Evolutionary conservation across 2,888 invertebrate genomes (phyloP), one percentile per base, ranked within the genome.

Genomic region (Amphipyra berbera): DNA sequence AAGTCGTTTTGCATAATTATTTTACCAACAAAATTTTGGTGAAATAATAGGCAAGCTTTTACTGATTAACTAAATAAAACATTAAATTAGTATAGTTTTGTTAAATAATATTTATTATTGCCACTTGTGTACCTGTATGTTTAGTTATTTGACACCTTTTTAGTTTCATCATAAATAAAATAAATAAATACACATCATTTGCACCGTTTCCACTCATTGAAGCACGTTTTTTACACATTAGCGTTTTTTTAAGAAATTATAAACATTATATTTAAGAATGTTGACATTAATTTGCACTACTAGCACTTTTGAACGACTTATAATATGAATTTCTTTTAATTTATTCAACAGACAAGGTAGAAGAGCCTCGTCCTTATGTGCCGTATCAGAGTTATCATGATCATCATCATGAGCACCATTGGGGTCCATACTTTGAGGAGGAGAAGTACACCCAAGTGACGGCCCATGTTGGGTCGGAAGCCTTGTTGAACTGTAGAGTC

Each of bases 341-440:
- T 55, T 68, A 61, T 48, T 61, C 62, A 67, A 64, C 85, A 95
- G 95, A 89, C 79, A 94, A 95, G 83, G 84, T 90, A 82, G 94
- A 94, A 78, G 94, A 95, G 33, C 82, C 91, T 27, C 92, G 93
- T 27, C 89, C 92, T 63, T 92, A 90, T 84, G 89, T 90, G 33
- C 90, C 92, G 9, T 92, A 91, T 74, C 96, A 95, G 73, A 92
- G 95, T 54, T 96, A 96, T 80, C 96, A 96, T 81, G 88, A 88
- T 14, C 88, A 90, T 15, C 96, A 96, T 79, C 96, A 96, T 82
- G 96, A 96, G 76, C 95, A 96, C 68, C 97, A 97, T 83, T 97
- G 96, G 96, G 97, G 97, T 30, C 96, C 97, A 49, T 97, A 96
- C 87, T 97, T 97, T 79, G 97, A 97, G 81, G 95, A 95, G 62